Evolutionary conservation across 2,797 vertebrate genomes (phyloP).

Genomic region (Propithecus deckenii): DNA sequence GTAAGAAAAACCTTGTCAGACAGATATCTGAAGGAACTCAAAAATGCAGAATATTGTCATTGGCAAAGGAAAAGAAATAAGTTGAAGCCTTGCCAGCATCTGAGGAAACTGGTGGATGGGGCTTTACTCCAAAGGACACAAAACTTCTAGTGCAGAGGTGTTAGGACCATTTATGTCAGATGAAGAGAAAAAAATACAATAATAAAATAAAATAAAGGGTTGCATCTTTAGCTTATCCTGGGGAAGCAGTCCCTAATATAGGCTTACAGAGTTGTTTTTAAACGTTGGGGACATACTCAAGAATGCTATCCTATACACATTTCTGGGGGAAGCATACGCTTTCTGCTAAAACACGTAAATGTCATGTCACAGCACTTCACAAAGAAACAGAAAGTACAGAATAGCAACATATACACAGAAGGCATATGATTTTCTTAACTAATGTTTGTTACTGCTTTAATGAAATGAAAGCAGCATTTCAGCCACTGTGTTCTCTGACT

Average conservation of each 20-base stretch:
- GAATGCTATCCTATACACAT: not conserved
- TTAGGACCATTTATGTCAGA: slow-evolving; percentile 70
- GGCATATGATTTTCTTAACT: not conserved
- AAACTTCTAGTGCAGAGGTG: slow-evolving; percentile 60
- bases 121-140: slow-evolving; percentile 77
- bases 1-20: slow-evolving; percentile 72
- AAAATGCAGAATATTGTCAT: slow-evolving; percentile 77
- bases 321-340: not conserved
- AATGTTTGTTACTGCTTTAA: not conserved
- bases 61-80: slow-evolving; percentile 75
- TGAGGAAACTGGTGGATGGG: slow-evolving; percentile 71
- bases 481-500: not conserved
- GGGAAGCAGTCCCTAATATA: slow-evolving; percentile 43
- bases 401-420: not conserved
- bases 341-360: not conserved
- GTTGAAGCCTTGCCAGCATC: slow-evolving; percentile 71
- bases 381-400: not conserved
- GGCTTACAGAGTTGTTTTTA: slow-evolving; percentile 55
- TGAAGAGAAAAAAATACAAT: slow-evolving; percentile 68
- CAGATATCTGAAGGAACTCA: slow-evolving; percentile 66
- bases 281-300: slow-evolving; percentile 17
- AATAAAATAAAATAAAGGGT: slow-evolving; percentile 9
- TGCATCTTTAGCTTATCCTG: slow-evolving; percentile 61
- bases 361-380: not conserved
- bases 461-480: not conserved